Evolutionary conservation across 2,797 vertebrate species (phyloP), one percentile per base, ranked within the genome.

Genomic region (Macropus fuliginosus): DNA sequence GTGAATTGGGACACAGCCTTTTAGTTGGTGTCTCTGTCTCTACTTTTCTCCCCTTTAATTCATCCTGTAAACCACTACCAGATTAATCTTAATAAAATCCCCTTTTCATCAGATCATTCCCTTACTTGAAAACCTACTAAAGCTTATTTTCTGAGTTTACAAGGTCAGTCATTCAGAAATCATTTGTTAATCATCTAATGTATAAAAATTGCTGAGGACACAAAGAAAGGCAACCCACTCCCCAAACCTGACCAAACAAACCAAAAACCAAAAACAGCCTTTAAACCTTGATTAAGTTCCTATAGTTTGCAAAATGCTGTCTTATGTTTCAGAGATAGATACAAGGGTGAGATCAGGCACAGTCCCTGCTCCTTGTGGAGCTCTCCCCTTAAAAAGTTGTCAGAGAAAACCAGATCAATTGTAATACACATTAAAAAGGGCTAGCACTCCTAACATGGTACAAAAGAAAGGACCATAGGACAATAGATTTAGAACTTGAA

Each of bases 1-100:
- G 59, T 87, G 92, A 92, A 54, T 92, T 59, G 10, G 55, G 29
- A 52, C 56, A n/a, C 13, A 27, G 54, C 90, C 93, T 56, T 56
- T 54, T 54, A 91, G 24, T 18, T 92, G 54, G 56, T 21, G 55
- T 95, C 97, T 29, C 54, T 95, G n/a, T 34, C 66, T 91, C 87
- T 28, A 40, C 54, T 55, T 95, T 90, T 91, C 54, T 94, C 62
- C 92, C 56, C 3, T 87, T 95, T 21, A 11, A 1, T 56, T 54
- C 92, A 21, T 94, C 31, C 21, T 46, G 31, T 56, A 93, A 92
- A 91, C 54, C 57, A 74, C 92, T 91, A 50, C 74, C n/a, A 40
- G 13, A 90, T 40, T 94, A 0, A 27, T 46, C 13, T 56, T 18
- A 92, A 90, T 0, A 21, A 50, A 31, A 5, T 54, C 6, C 34